A percentile compares a stretch with the other conserved stretches of the same genome.
Conservation (phyloP, 2,797 vertebrate genomes). For the Dendrocincla tyrannina region DNA sequence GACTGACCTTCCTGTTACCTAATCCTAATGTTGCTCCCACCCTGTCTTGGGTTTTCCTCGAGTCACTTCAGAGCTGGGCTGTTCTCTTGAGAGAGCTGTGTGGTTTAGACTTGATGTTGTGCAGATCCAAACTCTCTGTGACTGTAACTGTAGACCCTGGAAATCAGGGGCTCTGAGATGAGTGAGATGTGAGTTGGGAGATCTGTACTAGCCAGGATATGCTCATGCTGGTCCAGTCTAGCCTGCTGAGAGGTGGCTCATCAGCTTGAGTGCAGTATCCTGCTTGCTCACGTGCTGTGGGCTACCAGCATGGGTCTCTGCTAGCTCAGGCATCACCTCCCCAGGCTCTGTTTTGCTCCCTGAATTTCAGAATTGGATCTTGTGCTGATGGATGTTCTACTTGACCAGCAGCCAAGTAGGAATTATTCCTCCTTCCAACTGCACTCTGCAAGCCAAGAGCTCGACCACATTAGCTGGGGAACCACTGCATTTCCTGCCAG, state of each 20-base stretch:
- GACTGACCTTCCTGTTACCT: not conserved
- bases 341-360: constrained; percentile 33
- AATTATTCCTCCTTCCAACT: constrained; percentile 43
- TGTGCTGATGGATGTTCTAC: constrained; percentile 46
- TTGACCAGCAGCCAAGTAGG: constrained; percentile 44
- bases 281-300: not conserved
- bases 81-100: not conserved
- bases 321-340: not conserved
- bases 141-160: not conserved
- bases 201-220: not conserved
- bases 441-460: constrained; percentile 37
- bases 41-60: not conserved
- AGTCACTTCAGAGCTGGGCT: not conserved
- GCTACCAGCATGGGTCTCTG: not conserved
- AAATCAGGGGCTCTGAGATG: not conserved
- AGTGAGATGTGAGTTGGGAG: not conserved
- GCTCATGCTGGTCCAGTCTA: not conserved
- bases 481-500: constrained; percentile 48
- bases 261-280: not conserved
- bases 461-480: constrained; percentile 42
- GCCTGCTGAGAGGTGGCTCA: not conserved
- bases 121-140: not conserved
- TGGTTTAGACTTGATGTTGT: not conserved
- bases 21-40: not conserved
- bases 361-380: constrained; percentile 25